Base-by-base conservation (phyloP, 2,888 invertebrate species). In the Netelia virgata region DNA sequence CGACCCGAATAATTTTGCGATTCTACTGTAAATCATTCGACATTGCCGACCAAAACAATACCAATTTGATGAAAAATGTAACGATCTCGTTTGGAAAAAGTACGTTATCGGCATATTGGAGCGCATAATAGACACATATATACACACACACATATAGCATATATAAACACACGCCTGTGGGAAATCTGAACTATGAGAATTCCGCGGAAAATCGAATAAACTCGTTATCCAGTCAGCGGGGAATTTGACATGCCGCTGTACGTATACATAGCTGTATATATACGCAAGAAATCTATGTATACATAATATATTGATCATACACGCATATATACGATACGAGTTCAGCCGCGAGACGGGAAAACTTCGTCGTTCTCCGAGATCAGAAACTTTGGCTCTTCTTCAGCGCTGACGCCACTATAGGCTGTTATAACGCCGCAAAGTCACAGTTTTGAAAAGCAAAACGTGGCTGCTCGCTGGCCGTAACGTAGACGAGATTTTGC, bases 351-450 rank as follows among this genome's bases (percentile, higher is more conserved):
- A 64, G 57, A 83, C 50, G 66, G 14, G 75, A 79, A 82, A 86
- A 86, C 82, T 86, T 80, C 75, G 74, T 73, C 80, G 76, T 77
- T 80, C 77, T 77, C 50, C 68, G 73, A 64, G 74, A 72, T 86
- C 53, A 18, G 63, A 81, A 85, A 86, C 72, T 85, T 85, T 73
- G 72, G 82, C 57, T 70, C 70, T 75, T 75, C 20, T 47, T 53
- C 74, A 53, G 20, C 76, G 20, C 18, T 18, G 68, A 28, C 59
- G 68, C 55, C 23, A 50, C 55, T 50, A 50, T 59, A 55, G 61
- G 43, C 10, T 69, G 23, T 43, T 41, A 36, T 28, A 53, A 69
- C 61, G 63, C n/a, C 18, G 47, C 23, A 20, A 11, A 9, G 36
- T 6, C 16, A 47, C 9, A 10, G 36, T 64, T 57, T 28, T 16